Conservation (phyloP, 2,797 vertebrate species). For the Schizopygopsis malacanthus region DNA sequence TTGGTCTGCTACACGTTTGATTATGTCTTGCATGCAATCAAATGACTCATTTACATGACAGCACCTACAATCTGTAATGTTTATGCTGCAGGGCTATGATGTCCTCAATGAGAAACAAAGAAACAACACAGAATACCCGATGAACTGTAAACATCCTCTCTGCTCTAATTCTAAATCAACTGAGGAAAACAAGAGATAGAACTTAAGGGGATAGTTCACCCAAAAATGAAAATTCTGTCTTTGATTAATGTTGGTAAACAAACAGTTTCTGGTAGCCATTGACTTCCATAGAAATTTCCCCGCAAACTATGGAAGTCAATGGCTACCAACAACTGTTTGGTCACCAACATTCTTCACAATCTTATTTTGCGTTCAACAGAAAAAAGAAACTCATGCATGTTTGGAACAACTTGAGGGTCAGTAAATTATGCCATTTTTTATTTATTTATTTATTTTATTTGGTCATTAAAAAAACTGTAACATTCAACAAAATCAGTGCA, state of each 20-base stretch:
- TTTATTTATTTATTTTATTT: neutral
- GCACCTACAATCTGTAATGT: slow-evolving; percentile 71
- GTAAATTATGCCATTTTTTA: neutral
- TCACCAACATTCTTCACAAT: neutral
- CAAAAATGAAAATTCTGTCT: neutral
- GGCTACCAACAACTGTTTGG: neutral
- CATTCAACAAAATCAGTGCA: neutral
- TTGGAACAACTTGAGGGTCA: neutral
- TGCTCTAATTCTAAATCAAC: neutral
- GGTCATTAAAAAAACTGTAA: neutral
- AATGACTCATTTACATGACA: slow-evolving; percentile 77
- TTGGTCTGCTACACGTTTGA: slow-evolving; percentile 77
- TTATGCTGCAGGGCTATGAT: slow-evolving; percentile 72
- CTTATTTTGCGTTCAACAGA: neutral
- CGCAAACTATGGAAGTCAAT: neutral
- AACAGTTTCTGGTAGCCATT: neutral
- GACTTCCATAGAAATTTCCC: neutral
- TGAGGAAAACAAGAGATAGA: neutral
- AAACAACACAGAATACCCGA: neutral
- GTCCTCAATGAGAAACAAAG: slow-evolving; percentile 77
- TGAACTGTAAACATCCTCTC: neutral
- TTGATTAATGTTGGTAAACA: neutral
- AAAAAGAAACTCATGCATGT: neutral
- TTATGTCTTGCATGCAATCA: slow-evolving; percentile 80
- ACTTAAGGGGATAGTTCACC: neutral